A percentile compares a stretch with the other conserved stretches of the same genome.
phyloP scores from a whole-genome alignment of 2,113 vertebrate genomes.

The Salvelinus sp. region DNA sequence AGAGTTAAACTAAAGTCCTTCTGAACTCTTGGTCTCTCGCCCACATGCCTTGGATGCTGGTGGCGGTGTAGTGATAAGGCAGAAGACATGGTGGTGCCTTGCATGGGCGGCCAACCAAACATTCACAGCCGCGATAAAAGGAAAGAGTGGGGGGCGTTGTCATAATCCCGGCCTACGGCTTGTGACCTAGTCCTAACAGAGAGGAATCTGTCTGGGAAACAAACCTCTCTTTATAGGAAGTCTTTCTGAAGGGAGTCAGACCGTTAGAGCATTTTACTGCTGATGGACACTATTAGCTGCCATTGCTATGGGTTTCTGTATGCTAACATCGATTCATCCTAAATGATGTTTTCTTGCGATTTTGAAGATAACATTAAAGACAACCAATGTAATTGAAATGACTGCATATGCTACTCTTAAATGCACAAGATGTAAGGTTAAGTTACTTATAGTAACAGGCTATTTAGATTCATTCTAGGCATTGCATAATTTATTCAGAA shows the following conservation, averaged over 20 bases:
- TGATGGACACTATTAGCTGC: not conserved
- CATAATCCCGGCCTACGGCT: slow-evolving; percentile 26
- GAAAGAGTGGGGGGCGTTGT: slow-evolving; percentile 30
- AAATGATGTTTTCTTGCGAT: too few species aligned
- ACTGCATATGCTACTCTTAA: too few species aligned
- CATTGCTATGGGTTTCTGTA: too few species aligned
- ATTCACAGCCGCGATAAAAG: slow-evolving; percentile 25
- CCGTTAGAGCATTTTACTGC: slow-evolving; percentile 9
- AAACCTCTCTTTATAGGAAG: slow-evolving; percentile 34
- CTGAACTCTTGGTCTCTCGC: not conserved
- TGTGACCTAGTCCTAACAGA: slow-evolving; percentile 20
- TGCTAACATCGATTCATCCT: too few species aligned
- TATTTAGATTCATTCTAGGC: not conserved
- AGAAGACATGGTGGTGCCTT: slow-evolving; percentile 16
- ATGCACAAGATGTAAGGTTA: too few species aligned
- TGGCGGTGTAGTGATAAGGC: slow-evolving; percentile 18
- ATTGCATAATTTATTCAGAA: not conserved
- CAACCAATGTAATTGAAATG: too few species aligned
- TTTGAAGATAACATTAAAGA: too few species aligned
- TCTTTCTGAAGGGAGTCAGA: not conserved
- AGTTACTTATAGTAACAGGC: too few species aligned
- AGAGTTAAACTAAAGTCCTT: not conserved
- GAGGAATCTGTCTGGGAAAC: slow-evolving; percentile 22
- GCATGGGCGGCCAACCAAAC: slow-evolving; percentile 28
- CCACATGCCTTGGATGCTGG: slow-evolving; percentile 26